Evolutionary conservation across 1,140 invertebrate species (phyloP).

Genomic region (Drosophila albomicans): DNA sequence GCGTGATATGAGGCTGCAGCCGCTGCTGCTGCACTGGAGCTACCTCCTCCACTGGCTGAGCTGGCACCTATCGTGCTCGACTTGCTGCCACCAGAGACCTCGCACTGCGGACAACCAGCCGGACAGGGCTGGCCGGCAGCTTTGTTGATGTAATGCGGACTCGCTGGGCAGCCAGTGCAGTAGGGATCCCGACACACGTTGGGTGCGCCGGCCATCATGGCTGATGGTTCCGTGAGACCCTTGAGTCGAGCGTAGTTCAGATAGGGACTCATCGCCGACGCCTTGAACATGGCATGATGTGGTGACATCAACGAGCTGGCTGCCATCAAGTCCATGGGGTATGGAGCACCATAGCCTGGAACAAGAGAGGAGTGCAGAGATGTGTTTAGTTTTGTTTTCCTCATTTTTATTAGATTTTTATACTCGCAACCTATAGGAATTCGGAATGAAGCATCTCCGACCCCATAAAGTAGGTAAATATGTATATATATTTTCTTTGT

Average conservation of each 20-base stretch:
- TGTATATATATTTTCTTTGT: too few relatives aligned
- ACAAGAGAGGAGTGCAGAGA: not conserved
- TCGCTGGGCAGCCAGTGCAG: conserved; percentile 95
- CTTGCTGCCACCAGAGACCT: conserved; percentile 70
- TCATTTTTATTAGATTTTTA: not conserved
- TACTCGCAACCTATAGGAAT: too few relatives aligned
- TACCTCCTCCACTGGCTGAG: conserved; percentile 13
- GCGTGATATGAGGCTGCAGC: conserved; percentile 88
- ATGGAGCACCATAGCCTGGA: conserved; percentile 85
- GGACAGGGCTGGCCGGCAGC: conserved; percentile 89
- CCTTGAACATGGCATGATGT: conserved; percentile 89
- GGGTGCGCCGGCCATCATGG: conserved; percentile 86
- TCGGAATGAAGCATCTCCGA: too few relatives aligned
- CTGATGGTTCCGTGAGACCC: conserved; percentile 84
- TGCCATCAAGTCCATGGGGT: conserved; percentile 90
- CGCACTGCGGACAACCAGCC: conserved; percentile 95
- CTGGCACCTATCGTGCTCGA: conserved; percentile 56
- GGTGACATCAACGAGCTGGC: conserved; percentile 90
- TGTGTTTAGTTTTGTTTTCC: too few relatives aligned
- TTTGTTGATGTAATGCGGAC: conserved; percentile 90
- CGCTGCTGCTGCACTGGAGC: conserved; percentile 65
- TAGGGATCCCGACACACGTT: conserved; percentile 95
- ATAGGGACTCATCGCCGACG: conserved; percentile 89
- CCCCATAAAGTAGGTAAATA: too few relatives aligned
- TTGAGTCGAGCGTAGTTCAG: conserved; percentile 90